Base-by-base conservation (phyloP, 2,888 invertebrate genomes). In the Cantharis lateralis region DNA sequence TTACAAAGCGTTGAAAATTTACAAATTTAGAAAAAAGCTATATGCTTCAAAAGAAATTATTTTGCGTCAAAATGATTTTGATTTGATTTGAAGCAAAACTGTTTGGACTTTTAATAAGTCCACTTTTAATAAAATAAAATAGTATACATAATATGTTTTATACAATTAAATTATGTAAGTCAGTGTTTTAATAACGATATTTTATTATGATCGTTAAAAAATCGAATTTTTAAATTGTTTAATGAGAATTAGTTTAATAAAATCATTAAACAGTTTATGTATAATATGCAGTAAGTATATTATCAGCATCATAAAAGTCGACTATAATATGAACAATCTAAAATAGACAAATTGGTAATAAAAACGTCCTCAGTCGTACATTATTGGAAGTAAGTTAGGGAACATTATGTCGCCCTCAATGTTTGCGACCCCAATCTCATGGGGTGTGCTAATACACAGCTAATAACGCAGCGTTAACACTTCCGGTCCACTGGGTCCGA, bases 391-490 rank as follows among this genome's bases (percentile, higher is more conserved):
- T 72, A 77, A 76, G 71, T 77, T 78, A 76, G 78, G 78, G 78
- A 24, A 78, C 72, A 74, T 76, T 75, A 79, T 75, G 77, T 84
- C 82, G 81, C 83, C 80, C 84, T 83, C 81, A 81, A 75, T 77
- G 77, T 79, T 79, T 78, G 77, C 84, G 82, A 84, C 82, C 83
- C 85, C 84, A 84, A 83, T 85, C 84, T 84, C 85, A 77, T 84
- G 85, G 87, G 87, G 87, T 85, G 87, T 83, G 84, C 85, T 87
- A 88, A 87, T 87, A 87, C 85, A 87, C 86, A 88, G 87, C 88
- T 88, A 88, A 88, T 88, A 88, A 88, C 86, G 86, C 86, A 85
- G 85, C 87, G 87, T 88, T 88, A 87, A 88, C 87, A 87, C 88
- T 88, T 88, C 88, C 88, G 88, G 88, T 87, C 86, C 87, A 87